Conservation (phyloP, 2,797 vertebrate species). For the Aselliscus stoliczkanus region DNA sequence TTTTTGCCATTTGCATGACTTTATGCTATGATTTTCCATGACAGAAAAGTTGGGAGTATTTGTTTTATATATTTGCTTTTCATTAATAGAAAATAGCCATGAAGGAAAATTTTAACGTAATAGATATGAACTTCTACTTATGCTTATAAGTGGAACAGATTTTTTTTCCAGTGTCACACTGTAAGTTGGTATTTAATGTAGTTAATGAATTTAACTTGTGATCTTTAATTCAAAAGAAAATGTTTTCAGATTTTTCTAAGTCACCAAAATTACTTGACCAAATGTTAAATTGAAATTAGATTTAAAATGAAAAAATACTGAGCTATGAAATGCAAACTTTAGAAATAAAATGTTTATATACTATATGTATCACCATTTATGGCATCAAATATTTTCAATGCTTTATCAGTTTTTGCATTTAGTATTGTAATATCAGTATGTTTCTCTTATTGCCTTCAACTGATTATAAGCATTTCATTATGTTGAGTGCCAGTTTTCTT, state of each 20-base stretch:
- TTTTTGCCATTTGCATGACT: background rate
- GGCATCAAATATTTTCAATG: background rate
- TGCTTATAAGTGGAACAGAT: background rate
- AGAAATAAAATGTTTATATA: background rate
- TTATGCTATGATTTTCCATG: background rate
- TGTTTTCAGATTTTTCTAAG: background rate
- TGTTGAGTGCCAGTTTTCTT: background rate
- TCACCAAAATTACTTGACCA: background rate
- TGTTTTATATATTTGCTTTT: background rate
- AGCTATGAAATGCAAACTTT: background rate
- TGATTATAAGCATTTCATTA: background rate
- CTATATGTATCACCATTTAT: background rate
- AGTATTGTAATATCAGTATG: background rate
- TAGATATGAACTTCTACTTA: background rate
- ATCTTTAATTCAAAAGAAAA: constrained; percentile 2
- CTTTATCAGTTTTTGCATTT: background rate
- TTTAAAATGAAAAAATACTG: background rate
- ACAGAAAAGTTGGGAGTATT: background rate
- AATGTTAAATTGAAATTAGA: background rate
- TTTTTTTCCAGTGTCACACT: background rate
- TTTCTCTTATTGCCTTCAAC: background rate
- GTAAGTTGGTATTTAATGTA: background rate
- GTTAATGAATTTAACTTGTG: background rate
- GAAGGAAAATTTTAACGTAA: background rate
- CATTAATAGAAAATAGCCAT: background rate